These are phyloP conservation scores for Apteryx owenii DNA, from an alignment of 2,113 vertebrate genomes.

Conservation along the genomic window DNA sequence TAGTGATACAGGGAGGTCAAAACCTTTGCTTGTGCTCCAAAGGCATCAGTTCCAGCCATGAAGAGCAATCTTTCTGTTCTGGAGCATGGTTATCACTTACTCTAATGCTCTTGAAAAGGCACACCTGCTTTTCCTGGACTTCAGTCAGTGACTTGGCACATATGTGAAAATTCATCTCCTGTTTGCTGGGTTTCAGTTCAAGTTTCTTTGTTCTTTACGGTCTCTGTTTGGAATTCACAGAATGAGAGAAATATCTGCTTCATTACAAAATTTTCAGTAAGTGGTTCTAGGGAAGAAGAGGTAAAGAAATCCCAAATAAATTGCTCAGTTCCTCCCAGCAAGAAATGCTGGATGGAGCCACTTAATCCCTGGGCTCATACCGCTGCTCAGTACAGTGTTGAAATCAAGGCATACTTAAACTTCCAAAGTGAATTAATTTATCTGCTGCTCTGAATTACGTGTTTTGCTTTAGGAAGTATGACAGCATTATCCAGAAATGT, in stretches of 20 bases:
- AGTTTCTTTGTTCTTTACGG: neutral
- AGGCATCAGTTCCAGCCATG: neutral
- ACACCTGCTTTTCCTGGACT: slow-evolving; percentile 51
- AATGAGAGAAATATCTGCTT: neutral
- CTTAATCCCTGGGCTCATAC: neutral
- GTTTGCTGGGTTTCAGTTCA: neutral
- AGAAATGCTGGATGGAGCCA: neutral
- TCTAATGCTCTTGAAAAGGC: neutral
- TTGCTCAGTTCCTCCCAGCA: neutral
- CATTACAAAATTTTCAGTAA: neutral
- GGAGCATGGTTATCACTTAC: neutral
- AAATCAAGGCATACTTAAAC: slow-evolving; percentile 23
- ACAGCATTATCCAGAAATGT: slow-evolving; percentile 29
- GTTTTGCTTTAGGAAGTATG: slow-evolving; percentile 65
- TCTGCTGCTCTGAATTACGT: slow-evolving; percentile 23
- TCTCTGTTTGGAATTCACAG: neutral
- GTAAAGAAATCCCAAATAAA: slow-evolving; percentile 8
- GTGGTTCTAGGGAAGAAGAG: neutral
- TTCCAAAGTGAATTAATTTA: slow-evolving; percentile 27
- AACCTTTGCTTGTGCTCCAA: neutral
- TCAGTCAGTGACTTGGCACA: neutral
- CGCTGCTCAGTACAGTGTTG: neutral
- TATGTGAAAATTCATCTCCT: neutral
- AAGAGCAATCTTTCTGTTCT: neutral
- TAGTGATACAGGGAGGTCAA: neutral